Evolutionary conservation across 2,797 vertebrate species (phyloP), one percentile per base, ranked within the genome.

Genomic region (Huso huso): DNA sequence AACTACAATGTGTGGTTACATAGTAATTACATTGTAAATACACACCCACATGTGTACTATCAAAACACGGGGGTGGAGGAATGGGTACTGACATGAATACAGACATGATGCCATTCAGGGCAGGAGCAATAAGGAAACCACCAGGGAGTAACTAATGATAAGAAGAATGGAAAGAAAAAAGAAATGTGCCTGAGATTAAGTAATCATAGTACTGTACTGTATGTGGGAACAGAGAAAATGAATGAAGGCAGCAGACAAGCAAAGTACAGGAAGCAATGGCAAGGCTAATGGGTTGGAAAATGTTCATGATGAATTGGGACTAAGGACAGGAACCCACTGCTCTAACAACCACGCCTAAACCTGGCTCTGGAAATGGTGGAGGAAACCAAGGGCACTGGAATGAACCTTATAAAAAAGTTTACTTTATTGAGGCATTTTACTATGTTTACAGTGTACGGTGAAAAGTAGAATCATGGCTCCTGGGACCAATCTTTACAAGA

Each of bases 241-340:
- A 58, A 58, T 58, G 66, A 48, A 72, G 77, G 73, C 74, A 74
- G 76, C 71, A 74, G 79, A 81, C 80, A 81, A 69, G 81, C 73
- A 83, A 78, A 81, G 78, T 83, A 81, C 78, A 84, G 80, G 81
- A 84, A 77, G 81, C 79, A 82, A 77, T 78, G 83, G 78, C 83
- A 74, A 73, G 71, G 71, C 76, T 84, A 86, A 85, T 87, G 84
- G 83, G 75, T 82, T 71, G 82, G 82, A 86, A 86, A 85, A 81
- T 70, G 74, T 76, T 49, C 67, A 73, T 80, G 82, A 84, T 85
- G 80, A 82, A 83, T 70, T 76, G 79, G 73, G 71, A 77, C 70
- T 55, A 48, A 37, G 48, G 64, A 50, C 8, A 12, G 64, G 52
- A 65, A 10, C 64, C 12, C 11, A 8, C 23, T 23, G 64, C 55